A percentile compares a stretch with the other conserved stretches of the same genome.
Evolutionary conservation across 2,797 vertebrate species (phyloP).

Genomic region (Falco berigora): DNA sequence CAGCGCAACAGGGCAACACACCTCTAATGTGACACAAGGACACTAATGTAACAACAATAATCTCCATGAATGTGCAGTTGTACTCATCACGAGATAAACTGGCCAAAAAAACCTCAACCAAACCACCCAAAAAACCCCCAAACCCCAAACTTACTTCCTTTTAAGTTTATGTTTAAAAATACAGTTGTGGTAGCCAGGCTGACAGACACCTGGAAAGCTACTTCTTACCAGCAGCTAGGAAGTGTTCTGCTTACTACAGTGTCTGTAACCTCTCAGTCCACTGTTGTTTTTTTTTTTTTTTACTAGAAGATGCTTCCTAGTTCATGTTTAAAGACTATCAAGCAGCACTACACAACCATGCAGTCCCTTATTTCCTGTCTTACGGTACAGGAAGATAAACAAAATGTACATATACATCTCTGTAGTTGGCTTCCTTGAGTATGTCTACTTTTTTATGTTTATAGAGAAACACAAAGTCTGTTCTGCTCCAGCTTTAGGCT

Average conservation of each 20-base stretch:
- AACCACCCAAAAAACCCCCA: too few relatives aligned
- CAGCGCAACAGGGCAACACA: not conserved
- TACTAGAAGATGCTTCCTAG: not conserved
- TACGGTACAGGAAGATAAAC: not conserved
- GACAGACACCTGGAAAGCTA: not conserved
- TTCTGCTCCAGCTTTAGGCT: not conserved
- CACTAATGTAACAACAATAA: not conserved
- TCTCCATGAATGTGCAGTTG: not conserved
- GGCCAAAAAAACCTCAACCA: not conserved
- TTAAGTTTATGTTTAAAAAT: not conserved
- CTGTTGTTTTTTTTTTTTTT: not conserved
- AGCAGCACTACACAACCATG: not conserved
- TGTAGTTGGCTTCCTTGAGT: not conserved
- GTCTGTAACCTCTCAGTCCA: not conserved
- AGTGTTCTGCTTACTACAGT: not conserved
- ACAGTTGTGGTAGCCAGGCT: not conserved
- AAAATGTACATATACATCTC: not conserved
- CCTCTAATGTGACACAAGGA: not conserved
- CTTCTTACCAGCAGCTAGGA: not conserved
- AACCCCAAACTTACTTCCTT: not conserved
- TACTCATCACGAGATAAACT: not conserved
- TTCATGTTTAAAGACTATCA: not conserved
- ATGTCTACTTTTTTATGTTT: not conserved
- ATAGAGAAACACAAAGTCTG: not conserved
- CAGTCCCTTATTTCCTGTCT: not conserved